phyloP scores from a whole-genome alignment of 2,888 invertebrate species.

The Campopleginae sp. region DNA sequence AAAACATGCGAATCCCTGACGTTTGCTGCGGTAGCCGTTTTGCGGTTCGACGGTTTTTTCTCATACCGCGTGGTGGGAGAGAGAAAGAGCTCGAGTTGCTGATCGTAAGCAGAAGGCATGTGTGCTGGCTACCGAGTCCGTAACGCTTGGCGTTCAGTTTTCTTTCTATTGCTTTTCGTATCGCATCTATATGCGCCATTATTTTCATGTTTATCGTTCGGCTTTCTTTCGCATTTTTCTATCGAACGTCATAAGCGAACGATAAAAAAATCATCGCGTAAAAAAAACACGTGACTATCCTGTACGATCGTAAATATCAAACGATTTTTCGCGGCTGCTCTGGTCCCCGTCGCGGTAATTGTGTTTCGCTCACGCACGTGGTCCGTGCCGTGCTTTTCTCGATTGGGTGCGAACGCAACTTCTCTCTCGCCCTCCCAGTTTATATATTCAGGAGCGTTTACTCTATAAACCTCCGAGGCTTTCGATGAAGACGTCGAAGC shows the following conservation, averaged over 20 bases:
- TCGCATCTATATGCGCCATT: slow-evolving; percentile 43
- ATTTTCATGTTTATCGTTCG: slow-evolving; percentile 63
- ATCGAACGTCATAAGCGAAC: background rate
- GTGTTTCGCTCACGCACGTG: slow-evolving; percentile 43
- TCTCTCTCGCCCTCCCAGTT: slow-evolving; percentile 23
- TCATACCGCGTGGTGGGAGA: slow-evolving; percentile 9
- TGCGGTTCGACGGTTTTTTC: slow-evolving; percentile 56
- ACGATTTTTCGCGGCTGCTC: slow-evolving; percentile 44
- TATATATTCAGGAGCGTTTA: slow-evolving; percentile 58
- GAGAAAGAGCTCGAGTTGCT: slow-evolving; percentile 17
- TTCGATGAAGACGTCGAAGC: slow-evolving; percentile 60
- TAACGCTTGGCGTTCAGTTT: slow-evolving; percentile 17
- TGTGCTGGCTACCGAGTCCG: slow-evolving; percentile 1
- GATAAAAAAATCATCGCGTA: slow-evolving; percentile 61
- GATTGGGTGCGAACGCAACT: slow-evolving; percentile 62
- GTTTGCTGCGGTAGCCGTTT: slow-evolving; percentile 57
- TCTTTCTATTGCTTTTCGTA: background rate
- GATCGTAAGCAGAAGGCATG: slow-evolving; percentile 63
- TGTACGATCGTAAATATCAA: slow-evolving; percentile 61
- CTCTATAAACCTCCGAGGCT: slow-evolving; percentile 51
- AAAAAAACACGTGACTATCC: slow-evolving; percentile 35
- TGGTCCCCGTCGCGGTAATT: slow-evolving; percentile 43
- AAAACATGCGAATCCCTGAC: slow-evolving; percentile 41
- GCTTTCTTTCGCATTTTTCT: slow-evolving; percentile 14
- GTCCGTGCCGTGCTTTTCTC: slow-evolving; percentile 45